Conservation (phyloP, 2,797 vertebrate genomes). For the Meda fulgida region DNA sequence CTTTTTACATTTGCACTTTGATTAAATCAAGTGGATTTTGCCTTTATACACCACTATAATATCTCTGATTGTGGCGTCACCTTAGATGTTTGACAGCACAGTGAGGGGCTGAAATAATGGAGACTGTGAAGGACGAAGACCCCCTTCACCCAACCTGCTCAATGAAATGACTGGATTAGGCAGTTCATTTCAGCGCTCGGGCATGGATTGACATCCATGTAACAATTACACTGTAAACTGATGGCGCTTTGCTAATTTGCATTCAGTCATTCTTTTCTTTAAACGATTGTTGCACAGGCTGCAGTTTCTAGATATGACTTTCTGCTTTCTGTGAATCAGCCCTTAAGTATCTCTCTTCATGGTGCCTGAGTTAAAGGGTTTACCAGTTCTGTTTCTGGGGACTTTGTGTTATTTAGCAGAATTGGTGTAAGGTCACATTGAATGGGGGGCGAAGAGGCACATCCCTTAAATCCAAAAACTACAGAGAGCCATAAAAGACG, state of each 20-base stretch:
- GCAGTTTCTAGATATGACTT: neutral
- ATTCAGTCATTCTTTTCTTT: constrained; percentile 27
- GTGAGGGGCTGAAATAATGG: neutral
- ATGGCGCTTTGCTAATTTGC: constrained; percentile 38
- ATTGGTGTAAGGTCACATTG: constrained; percentile 13
- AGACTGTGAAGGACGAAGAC: constrained; percentile 41
- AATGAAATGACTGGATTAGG: constrained; percentile 39
- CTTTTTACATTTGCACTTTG: neutral
- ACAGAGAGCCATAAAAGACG: constrained; percentile 22
- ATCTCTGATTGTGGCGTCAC: neutral
- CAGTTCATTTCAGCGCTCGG: constrained; percentile 47
- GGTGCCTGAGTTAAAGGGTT: constrained; percentile 22
- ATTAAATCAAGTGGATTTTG: neutral
- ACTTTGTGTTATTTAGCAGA: constrained; percentile 25
- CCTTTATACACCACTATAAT: neutral
- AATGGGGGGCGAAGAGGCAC: neutral
- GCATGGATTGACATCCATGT: constrained; percentile 25
- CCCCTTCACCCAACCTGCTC: constrained; percentile 13
- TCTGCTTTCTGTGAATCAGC: constrained; percentile 20
- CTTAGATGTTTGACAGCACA: constrained; percentile 16
- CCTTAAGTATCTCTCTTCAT: neutral
- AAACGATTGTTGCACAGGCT: constrained; percentile 20
- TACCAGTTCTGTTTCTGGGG: constrained; percentile 19
- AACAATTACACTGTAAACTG: constrained; percentile 45
- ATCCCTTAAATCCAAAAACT: constrained; percentile 16